Evolutionary conservation across 1,140 invertebrate species (phyloP).

Genomic region (Sesamia nonagrioides): DNA sequence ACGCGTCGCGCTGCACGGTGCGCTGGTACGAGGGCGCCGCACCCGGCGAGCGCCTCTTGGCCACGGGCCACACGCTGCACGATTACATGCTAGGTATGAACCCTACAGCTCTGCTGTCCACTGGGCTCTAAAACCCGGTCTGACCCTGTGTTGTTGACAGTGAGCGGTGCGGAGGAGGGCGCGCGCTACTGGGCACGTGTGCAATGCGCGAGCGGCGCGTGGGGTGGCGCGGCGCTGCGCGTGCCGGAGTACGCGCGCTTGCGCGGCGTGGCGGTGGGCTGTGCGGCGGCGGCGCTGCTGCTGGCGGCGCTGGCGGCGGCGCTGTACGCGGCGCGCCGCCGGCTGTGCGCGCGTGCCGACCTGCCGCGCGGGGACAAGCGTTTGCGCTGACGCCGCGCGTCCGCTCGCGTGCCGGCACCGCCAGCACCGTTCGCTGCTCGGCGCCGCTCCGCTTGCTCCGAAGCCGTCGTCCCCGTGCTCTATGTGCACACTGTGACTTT

Average conservation of each 20-base stretch:
- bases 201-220: conserved; percentile 64
- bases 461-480: background rate
- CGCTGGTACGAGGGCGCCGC: conserved; percentile 70
- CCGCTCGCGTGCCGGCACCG: conserved; percentile 12
- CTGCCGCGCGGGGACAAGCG: conserved; percentile 60
- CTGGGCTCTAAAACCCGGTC: too few species aligned
- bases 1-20: conserved; percentile 63
- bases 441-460: background rate
- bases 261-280: conserved; percentile 68
- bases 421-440: too few species aligned
- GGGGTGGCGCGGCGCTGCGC: conserved; percentile 61
- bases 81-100: conserved; percentile 73
- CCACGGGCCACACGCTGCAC: conserved; percentile 64
- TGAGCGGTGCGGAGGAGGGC: conserved; percentile 71
- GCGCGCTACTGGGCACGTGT: conserved; percentile 72
- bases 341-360: conserved; percentile 55
- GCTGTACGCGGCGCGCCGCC: conserved; percentile 64
- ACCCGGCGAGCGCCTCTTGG: conserved; percentile 65
- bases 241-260: conserved; percentile 74
- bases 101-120: too few species aligned
- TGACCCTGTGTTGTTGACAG: conserved; percentile 51
- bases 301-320: conserved; percentile 66
- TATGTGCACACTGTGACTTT: conserved; percentile 13
- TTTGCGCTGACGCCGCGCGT: conserved; percentile 57
- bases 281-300: conserved; percentile 69